Conservation (phyloP, 2,113 vertebrate genomes). For the Podiceps cristatus region DNA sequence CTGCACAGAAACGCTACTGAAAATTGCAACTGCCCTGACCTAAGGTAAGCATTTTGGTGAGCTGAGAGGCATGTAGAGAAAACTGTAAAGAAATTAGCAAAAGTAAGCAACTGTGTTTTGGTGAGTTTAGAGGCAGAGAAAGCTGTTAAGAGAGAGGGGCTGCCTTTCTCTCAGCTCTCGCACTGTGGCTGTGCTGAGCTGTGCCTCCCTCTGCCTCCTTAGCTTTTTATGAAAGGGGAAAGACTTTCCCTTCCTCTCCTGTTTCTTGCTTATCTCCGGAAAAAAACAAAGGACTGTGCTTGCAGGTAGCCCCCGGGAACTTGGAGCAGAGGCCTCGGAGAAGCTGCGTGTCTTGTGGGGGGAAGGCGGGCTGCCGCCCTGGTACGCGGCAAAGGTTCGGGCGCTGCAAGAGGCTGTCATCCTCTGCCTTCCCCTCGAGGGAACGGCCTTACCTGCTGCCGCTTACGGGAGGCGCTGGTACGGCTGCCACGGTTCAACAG, state of each 20-base stretch:
- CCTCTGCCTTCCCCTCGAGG: too few relatives aligned
- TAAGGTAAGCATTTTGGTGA: background rate
- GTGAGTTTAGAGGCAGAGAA: background rate
- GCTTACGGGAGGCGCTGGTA: background rate
- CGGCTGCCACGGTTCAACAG: rapidly evolving
- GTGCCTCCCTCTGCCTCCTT: background rate
- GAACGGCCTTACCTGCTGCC: background rate
- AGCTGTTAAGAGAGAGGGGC: background rate
- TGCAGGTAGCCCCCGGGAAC: background rate
- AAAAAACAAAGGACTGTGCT: background rate
- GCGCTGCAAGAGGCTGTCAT: background rate
- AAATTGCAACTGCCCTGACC: background rate
- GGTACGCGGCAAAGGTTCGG: background rate
- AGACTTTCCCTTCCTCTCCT: background rate
- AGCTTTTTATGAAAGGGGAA: background rate
- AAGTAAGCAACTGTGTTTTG: background rate
- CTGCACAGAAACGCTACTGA: rapidly evolving
- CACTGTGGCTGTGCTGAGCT: background rate
- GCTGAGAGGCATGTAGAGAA: background rate
- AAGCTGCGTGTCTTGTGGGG: rapidly evolving
- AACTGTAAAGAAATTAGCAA: background rate
- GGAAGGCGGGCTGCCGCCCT: background rate
- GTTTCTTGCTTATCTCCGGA: background rate
- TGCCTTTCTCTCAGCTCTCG: background rate
- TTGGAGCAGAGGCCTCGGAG: background rate